phyloP scores from a whole-genome alignment of 2,113 vertebrate genomes.

The Pterophyllum scalare region DNA sequence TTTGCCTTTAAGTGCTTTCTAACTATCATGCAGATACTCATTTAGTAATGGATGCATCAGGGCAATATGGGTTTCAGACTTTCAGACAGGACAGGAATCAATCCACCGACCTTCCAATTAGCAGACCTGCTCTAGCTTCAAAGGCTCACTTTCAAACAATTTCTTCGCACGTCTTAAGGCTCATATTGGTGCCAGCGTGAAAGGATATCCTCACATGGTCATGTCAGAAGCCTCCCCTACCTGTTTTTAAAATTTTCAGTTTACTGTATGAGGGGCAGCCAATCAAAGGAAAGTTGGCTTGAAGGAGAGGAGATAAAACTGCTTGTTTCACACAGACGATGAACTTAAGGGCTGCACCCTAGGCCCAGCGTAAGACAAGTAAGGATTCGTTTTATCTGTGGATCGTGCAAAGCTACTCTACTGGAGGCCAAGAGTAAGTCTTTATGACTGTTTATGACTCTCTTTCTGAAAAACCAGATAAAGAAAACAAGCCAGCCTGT shows the following conservation, averaged over 20 bases:
- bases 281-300: not conserved
- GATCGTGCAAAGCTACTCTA: not conserved
- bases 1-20: not conserved
- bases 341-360: not conserved
- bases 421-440: not conserved
- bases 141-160: too few species aligned
- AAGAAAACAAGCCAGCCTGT: not conserved
- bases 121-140: too few species aligned
- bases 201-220: not conserved
- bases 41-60: too few species aligned
- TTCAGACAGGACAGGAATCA: too few species aligned
- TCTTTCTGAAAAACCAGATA: not conserved
- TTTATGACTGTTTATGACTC: not conserved
- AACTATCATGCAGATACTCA: too few species aligned
- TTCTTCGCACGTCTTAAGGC: too few species aligned
- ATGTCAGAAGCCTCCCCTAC: not conserved
- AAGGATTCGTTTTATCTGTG: not conserved
- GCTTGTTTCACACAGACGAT: not conserved
- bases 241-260: not conserved
- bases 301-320: not conserved
- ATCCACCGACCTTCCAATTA: too few species aligned
- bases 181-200: not conserved
- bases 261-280: not conserved
- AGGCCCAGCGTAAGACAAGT: not conserved
- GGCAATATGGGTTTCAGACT: too few species aligned